These are phyloP conservation scores for Gymnothorax javanicus DNA, from an alignment of 2,797 vertebrate species.

Conservation along the genomic window DNA sequence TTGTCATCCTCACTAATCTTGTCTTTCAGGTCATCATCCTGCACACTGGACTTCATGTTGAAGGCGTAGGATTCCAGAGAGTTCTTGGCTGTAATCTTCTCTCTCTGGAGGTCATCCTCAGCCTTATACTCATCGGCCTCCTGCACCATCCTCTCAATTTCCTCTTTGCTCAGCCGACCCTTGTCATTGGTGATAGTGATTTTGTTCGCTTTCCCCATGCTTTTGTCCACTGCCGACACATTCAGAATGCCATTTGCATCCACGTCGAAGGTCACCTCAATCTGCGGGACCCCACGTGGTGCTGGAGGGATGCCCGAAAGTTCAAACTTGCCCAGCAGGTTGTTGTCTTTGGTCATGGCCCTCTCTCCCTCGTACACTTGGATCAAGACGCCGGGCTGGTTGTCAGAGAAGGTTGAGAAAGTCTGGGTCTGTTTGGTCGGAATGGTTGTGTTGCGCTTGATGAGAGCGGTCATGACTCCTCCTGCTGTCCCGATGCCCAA, in stretches of 20 bases:
- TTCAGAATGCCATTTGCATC: constrained; percentile 39
- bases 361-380: constrained; percentile 48
- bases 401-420: constrained; percentile 45
- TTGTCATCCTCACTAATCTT: constrained; percentile 52
- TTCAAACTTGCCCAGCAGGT: constrained; percentile 56
- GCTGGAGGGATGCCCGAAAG: constrained; percentile 49
- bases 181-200: constrained; percentile 62
- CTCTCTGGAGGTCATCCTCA: constrained; percentile 58
- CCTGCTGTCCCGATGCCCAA: constrained; percentile 53
- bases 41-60: constrained; percentile 49
- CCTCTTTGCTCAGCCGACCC: constrained; percentile 62
- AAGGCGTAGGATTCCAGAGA: constrained; percentile 59
- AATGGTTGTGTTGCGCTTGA: constrained; percentile 56
- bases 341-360: constrained; percentile 59
- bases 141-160: constrained; percentile 60
- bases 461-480: constrained; percentile 55
- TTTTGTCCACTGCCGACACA: constrained; percentile 57
- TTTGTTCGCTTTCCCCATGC: constrained; percentile 58
- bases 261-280: constrained; percentile 44
- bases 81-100: constrained; percentile 58
- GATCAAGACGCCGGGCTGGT: constrained; percentile 54
- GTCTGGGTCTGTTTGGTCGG: constrained; percentile 51
- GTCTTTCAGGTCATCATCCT: constrained; percentile 47
- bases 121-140: constrained; percentile 58
- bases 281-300: constrained; percentile 54